These are phyloP conservation scores for Psylliodes chrysocephalus DNA, from an alignment of 2,888 invertebrate genomes.

Conservation along the genomic window DNA sequence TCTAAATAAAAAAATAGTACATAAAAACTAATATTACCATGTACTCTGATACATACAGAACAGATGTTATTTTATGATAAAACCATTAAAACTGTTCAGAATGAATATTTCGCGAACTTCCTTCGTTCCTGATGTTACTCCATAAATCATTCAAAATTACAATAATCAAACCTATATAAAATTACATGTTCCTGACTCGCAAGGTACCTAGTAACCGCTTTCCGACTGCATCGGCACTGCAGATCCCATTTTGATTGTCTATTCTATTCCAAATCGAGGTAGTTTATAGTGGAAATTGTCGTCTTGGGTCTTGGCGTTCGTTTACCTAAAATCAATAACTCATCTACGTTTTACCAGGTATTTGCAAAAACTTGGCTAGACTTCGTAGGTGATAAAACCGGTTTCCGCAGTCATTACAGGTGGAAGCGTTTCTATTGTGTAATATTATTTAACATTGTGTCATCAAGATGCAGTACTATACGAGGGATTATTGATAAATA, in stretches of 20 bases:
- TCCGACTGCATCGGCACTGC: background rate
- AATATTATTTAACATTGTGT: background rate
- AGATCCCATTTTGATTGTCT: background rate
- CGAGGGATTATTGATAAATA: no score
- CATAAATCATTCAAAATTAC: no score
- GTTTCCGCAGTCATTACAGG: background rate
- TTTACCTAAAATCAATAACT: background rate
- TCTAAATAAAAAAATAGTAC: no score
- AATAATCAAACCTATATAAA: no score
- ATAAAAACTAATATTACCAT: no score
- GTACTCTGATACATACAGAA: no score
- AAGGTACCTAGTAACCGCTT: background rate
- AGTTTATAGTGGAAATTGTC: background rate
- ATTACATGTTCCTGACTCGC: no score
- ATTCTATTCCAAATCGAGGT: background rate
- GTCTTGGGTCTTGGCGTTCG: background rate
- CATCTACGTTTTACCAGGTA: background rate
- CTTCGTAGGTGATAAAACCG: background rate
- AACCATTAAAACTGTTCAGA: no score
- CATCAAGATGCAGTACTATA: background rate
- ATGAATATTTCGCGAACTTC: no score
- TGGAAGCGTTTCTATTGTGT: background rate
- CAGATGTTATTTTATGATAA: no score
- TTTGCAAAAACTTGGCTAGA: constrained; percentile 1
- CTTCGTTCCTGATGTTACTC: no score